phyloP scores from a whole-genome alignment of 2,113 vertebrate species.

The Calyptommatus sinebrachiatus region DNA sequence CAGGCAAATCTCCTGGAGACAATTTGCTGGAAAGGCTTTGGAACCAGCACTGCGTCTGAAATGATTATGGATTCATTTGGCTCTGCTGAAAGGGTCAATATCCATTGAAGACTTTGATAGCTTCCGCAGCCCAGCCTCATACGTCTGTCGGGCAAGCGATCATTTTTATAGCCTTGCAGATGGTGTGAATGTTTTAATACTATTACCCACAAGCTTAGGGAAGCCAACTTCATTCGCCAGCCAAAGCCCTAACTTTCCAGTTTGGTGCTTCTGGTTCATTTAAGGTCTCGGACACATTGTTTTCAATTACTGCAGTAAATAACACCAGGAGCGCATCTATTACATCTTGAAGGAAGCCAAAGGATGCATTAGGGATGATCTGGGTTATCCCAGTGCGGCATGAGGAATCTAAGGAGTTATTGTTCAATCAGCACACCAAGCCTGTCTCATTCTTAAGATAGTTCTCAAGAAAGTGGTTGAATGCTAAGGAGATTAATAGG shows the following conservation, averaged over 20 bases:
- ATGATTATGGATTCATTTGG: conserved; percentile 7
- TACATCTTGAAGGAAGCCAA: neutral
- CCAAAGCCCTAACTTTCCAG: conserved; percentile 7
- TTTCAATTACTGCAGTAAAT: conserved; percentile 13
- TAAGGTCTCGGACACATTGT: conserved; percentile 17
- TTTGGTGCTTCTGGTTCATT: conserved; percentile 17
- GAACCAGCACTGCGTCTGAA: neutral
- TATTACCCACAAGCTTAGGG: neutral
- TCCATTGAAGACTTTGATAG: conserved; percentile 11
- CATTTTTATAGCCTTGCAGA: conserved; percentile 22
- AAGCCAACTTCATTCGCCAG: neutral
- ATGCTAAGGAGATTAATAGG: too few species aligned
- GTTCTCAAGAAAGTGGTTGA: neutral
- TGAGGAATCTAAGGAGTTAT: neutral
- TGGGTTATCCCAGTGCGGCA: neutral
- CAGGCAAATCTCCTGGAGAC: neutral
- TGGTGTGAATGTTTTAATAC: conserved; percentile 13
- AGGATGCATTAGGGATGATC: neutral
- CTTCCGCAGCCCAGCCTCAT: conserved; percentile 11
- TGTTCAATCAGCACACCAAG: neutral
- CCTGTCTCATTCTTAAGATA: neutral
- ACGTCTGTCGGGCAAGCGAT: neutral
- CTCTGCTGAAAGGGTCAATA: neutral
- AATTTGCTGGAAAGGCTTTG: neutral
- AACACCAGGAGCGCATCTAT: neutral